Conservation (phyloP, 1,140 invertebrate species). For the Brachionus koreanus region DNA sequence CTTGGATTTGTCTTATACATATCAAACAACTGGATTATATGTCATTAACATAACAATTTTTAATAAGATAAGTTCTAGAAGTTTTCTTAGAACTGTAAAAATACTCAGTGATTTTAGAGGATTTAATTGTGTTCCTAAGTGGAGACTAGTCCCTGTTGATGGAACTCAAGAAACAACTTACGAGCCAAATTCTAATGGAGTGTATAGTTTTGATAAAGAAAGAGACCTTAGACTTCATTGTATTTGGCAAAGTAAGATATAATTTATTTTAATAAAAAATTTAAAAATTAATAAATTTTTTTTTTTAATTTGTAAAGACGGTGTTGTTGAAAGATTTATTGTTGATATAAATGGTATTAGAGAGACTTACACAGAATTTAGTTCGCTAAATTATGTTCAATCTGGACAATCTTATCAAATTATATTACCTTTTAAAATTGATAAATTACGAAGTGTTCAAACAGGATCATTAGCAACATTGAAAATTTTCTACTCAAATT, state of each 20-base stretch:
- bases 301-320: background rate
- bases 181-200: background rate
- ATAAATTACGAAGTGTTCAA: background rate
- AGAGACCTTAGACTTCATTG: constrained; percentile 24
- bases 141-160: constrained; percentile 7
- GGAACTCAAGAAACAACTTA: constrained; percentile 10
- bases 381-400: background rate
- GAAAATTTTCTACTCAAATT: background rate
- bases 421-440: background rate
- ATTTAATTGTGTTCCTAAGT: background rate
- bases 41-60: background rate
- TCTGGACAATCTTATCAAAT: background rate
- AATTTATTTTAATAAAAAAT: background rate
- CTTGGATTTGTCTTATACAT: background rate
- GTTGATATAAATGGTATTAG: background rate
- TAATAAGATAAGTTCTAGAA: background rate
- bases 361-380: background rate
- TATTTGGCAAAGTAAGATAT: background rate
- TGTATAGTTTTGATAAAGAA: constrained; percentile 2
- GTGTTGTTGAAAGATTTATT: background rate
- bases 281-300: background rate
- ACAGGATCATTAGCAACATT: background rate
- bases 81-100: background rate
- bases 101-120: background rate
- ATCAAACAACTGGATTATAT: background rate